Evolutionary conservation across 2,113 vertebrate species (phyloP).

Genomic region (Pardalotus punctatus): DNA sequence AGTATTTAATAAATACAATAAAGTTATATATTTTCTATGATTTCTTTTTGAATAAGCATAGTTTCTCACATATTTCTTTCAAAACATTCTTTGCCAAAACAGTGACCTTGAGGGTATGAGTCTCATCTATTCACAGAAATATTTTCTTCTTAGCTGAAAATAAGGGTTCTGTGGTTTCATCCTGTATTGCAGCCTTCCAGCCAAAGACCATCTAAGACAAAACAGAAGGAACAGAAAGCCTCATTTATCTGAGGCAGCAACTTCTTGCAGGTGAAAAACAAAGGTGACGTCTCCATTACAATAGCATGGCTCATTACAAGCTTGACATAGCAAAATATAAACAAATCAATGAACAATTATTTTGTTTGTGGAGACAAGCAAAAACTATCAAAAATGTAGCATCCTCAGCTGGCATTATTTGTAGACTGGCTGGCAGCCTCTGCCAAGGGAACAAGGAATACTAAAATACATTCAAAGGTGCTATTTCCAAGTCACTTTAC

Average conservation of each 20-base stretch:
- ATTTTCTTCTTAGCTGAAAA: neutral
- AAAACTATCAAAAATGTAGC: neutral
- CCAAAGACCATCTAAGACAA: neutral
- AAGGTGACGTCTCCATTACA: neutral
- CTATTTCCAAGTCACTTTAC: neutral
- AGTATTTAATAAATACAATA: slow-evolving; percentile 41
- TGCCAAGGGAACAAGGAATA: neutral
- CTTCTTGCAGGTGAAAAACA: neutral
- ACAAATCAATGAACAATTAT: neutral
- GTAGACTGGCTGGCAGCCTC: slow-evolving; percentile 11
- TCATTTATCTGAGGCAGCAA: neutral
- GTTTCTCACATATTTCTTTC: neutral
- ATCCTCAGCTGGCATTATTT: neutral
- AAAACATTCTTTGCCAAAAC: neutral
- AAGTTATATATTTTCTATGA: neutral
- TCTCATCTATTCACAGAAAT: neutral
- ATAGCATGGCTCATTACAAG: neutral
- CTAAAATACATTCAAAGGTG: neutral
- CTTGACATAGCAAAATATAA: neutral
- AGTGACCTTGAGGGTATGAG: neutral
- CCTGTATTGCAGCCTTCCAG: neutral
- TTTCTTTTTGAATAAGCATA: slow-evolving; percentile 13
- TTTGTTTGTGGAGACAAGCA: neutral
- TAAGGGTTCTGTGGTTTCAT: neutral
- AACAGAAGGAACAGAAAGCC: neutral